Conservation (phyloP, 2,113 vertebrate species). For the Cyprinodon brontotheroides region DNA sequence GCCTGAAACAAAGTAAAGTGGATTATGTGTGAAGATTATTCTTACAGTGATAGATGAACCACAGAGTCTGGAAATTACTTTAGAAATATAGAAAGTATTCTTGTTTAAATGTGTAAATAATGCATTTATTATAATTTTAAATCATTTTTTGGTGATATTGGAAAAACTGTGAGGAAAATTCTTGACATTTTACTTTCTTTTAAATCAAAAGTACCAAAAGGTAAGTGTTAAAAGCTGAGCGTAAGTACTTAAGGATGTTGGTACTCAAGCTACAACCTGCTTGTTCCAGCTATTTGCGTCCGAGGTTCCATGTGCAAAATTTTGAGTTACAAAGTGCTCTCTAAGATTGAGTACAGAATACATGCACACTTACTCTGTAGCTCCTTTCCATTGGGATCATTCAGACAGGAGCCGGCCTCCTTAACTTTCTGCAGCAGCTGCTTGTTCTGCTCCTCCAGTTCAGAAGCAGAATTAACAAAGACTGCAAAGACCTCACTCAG, state of each 20-base stretch:
- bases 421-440: constrained; percentile 65
- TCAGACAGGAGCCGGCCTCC: constrained; percentile 33
- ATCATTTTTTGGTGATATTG: too few relatives aligned
- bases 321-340: neutral
- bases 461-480: constrained; percentile 67
- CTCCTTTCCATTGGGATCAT: constrained; percentile 23
- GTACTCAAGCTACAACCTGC: too few relatives aligned
- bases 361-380: constrained; percentile 54
- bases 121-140: too few relatives aligned
- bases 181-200: too few relatives aligned
- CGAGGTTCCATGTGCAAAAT: neutral
- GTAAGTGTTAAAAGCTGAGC: too few relatives aligned
- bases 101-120: too few relatives aligned
- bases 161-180: too few relatives aligned
- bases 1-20: neutral
- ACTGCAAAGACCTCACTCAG: constrained; percentile 70
- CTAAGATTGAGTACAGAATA: too few relatives aligned
- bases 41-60: constrained; percentile 12
- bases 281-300: neutral
- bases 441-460: constrained; percentile 76
- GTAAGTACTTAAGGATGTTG: too few relatives aligned
- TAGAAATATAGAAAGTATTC: neutral
- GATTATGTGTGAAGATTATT: constrained; percentile 41
- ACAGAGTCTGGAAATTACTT: constrained; percentile 23
- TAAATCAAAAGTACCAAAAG: too few relatives aligned